Base-by-base conservation (phyloP, 2,797 vertebrate species). In the Anableps anableps region DNA sequence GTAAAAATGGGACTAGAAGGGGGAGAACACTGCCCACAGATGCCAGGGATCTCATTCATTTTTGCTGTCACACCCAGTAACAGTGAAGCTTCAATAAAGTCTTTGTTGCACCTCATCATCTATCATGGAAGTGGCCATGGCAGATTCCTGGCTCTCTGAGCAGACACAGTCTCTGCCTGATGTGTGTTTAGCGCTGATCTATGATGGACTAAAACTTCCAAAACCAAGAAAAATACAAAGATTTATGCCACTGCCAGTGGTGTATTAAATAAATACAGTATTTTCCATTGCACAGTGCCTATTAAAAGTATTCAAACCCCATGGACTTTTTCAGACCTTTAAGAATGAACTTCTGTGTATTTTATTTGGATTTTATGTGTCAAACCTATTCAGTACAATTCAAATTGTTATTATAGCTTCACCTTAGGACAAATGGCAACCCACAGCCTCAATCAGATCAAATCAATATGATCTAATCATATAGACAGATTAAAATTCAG, bases 41-140 rank as follows among this genome's bases (percentile, higher is more conserved):
- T 62, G 83, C 85, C 83, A 80, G 79, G 81, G 74, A 80, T 88
- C 89, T 91, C 86, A 88, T 90, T 89, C 90, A 91, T 85, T 83
- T 55, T 29, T 74, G 76, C 79, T 85, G 89, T 91, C 91, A 88
- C 1, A 75, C 88, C 77, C 64, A 86, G 86, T 79, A 21, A 47
- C 3, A 50, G 77, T 53, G 45, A 78, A 80, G 83, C 85, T 80
- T 87, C 88, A 88, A 87, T 91, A 92, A 94, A 91, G 80, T 83
- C 86, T 85, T 68, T 23, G 26, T 76, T 51, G 72, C 11, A 10
- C 86, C 83, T 84, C 84, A 21, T 81, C 90, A 90, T 94, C 91
- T 58, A 92, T 94, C 91, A 94, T 0, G 51, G 77, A 87, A 75
- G 26, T 3, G 83, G 77, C 79, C 76, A 45, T 84, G 92, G 87